Evolutionary conservation across 2,797 vertebrate species (phyloP), one percentile per base, ranked within the genome.

Genomic region (Agapornis canus): DNA sequence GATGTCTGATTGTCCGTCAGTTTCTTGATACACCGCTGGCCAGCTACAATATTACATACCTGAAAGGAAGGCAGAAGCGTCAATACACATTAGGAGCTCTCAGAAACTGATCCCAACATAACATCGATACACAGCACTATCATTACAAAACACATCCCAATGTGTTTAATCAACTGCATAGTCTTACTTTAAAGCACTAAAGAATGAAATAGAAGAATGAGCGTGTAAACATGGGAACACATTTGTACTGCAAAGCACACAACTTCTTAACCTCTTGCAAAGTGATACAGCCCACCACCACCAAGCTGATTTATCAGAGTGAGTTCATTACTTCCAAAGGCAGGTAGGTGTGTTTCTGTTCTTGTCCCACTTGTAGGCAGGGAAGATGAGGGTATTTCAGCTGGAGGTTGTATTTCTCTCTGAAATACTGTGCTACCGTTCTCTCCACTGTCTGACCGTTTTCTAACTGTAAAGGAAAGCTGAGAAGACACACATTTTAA

Each of bases 1-100:
- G 99, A 99, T 22, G 99, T 99, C 93, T 99, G 99, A 98, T 99
- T 99, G 99, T 99, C 99, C 0, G 99, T 99, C 45, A 99, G 98
- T 96, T 99, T 99, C 98, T 99, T 99, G 97, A 99, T 99, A 97
- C 99, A 99, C 61, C 99, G 97, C 92, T 99, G 99, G 91, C 99
- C 99, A 65, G 99, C 99, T 95, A 99, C 99, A 52, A 99, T 99
- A 96, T 99, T 99, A 98, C 99, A 99, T 73, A 99, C 99, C 99
- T 99, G 31, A 80, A 85, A 79, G 63, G 54, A 95, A 60, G 64
- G 10, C 12, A 77, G 25, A 65, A 79, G 56, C 5, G 6, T 59
- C 47, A 15, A 25, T 23, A 71, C 10, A 27, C n/a, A 10, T 3
- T 0, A 61, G 69, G 13, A 52, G 13, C 48, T 26, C 29, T 49